A percentile compares a stretch with the other conserved stretches of the same genome.
These are phyloP conservation scores for Tenebrosternarchus preto DNA, from an alignment of 2,113 vertebrate genomes.

Conservation along the genomic window DNA sequence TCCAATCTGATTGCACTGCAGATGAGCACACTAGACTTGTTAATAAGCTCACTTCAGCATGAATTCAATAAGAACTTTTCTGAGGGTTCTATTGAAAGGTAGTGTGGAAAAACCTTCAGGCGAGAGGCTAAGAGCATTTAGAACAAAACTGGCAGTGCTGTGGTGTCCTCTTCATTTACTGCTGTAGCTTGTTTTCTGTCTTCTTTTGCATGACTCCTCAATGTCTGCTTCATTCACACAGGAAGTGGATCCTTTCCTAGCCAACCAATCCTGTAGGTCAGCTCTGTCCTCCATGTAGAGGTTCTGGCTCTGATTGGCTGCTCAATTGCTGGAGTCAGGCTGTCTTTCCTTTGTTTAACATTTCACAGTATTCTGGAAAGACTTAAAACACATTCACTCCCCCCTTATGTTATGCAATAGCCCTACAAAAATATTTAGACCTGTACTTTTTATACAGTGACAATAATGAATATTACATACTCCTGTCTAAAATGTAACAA, in stretches of 20 bases:
- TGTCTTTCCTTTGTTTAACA: conserved; percentile 64
- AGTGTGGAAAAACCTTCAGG: background rate
- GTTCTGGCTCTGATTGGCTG: conserved; percentile 39
- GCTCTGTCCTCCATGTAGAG: conserved; percentile 36
- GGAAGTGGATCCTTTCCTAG: conserved; percentile 40
- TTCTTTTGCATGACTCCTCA: conserved; percentile 39
- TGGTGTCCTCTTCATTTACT: conserved; percentile 27
- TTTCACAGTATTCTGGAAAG: conserved; percentile 62
- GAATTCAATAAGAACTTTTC: background rate
- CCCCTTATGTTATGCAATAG: conserved; percentile 43
- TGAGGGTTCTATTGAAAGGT: background rate
- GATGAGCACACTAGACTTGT: background rate
- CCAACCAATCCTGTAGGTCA: conserved; percentile 32
- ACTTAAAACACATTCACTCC: conserved; percentile 47
- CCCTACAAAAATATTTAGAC: conserved; percentile 47
- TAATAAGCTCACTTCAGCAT: background rate
- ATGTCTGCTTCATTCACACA: conserved; percentile 38
- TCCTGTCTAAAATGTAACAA: conserved; percentile 50
- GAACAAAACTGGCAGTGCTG: conserved; percentile 17
- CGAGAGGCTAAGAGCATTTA: conserved; percentile 20
- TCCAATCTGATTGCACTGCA: background rate
- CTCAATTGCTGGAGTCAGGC: conserved; percentile 48
- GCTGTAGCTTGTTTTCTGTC: conserved; percentile 23
- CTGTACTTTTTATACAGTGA: conserved; percentile 44
- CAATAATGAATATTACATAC: conserved; percentile 56